These are phyloP conservation scores for Brenthis hecate DNA, from an alignment of 2,888 invertebrate genomes.

Conservation along the genomic window DNA sequence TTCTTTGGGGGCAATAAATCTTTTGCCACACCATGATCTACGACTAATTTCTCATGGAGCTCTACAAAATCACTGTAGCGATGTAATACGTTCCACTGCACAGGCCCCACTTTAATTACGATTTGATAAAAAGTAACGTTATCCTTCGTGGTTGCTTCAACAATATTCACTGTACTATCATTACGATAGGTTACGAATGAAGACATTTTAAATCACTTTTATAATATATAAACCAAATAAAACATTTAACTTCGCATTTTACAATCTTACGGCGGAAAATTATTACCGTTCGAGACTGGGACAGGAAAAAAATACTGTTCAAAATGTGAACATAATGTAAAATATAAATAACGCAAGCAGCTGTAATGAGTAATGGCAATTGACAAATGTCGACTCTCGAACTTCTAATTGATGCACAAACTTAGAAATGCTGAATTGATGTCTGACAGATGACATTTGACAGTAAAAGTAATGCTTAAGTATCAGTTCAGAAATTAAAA, in stretches of 20 bases:
- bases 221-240: neutral
- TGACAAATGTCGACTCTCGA: too few species aligned
- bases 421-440: too few species aligned
- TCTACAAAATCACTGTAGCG: slow-evolving; percentile 96
- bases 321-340: too few species aligned
- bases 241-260: slow-evolving; percentile 28
- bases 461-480: too few species aligned
- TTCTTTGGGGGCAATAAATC: slow-evolving; percentile 96
- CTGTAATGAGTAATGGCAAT: too few species aligned
- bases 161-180: slow-evolving; percentile 85
- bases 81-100: slow-evolving; percentile 92
- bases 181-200: slow-evolving; percentile 87
- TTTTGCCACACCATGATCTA: slow-evolving; percentile 76
- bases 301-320: neutral
- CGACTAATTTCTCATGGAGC: slow-evolving; percentile 89
- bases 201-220: slow-evolving; percentile 81
- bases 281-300: slow-evolving; percentile 3
- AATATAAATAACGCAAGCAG: too few species aligned
- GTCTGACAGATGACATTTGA: too few species aligned
- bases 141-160: slow-evolving; percentile 84
- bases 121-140: slow-evolving; percentile 89
- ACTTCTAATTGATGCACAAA: too few species aligned
- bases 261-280: slow-evolving; percentile 15
- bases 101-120: slow-evolving; percentile 85
- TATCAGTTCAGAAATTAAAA: too few species aligned